These are phyloP conservation scores for Alcedo quadribrachys DNA, from an alignment of 2,797 vertebrate genomes.

Conservation along the genomic window DNA sequence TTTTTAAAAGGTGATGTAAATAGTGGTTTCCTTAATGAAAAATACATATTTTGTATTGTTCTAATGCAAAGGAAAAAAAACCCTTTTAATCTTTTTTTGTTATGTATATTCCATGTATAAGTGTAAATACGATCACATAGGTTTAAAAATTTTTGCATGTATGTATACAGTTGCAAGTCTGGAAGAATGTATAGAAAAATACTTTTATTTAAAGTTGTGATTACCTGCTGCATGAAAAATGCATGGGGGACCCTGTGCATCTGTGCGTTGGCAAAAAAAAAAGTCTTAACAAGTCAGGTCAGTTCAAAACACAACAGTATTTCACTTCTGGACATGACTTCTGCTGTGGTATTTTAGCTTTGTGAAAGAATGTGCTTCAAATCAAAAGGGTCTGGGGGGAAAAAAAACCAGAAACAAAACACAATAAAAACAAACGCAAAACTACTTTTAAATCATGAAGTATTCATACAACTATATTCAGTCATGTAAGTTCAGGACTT, in stretches of 20 bases:
- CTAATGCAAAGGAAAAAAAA: conserved; percentile 87
- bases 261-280: conserved; percentile 77
- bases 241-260: conserved; percentile 85
- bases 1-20: conserved; percentile 92
- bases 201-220: conserved; percentile 86
- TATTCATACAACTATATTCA: conserved; percentile 60
- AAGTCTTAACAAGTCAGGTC: conserved; percentile 80
- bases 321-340: conserved; percentile 80
- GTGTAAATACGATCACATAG: conserved; percentile 94
- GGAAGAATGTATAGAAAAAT: conserved; percentile 85
- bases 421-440: conserved; percentile 13
- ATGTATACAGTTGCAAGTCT: conserved; percentile 96
- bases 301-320: conserved; percentile 79
- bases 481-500: conserved; percentile 71
- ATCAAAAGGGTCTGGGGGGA: conserved; percentile 75
- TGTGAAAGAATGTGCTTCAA: conserved; percentile 82
- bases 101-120: conserved; percentile 97
- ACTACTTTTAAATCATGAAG: conserved; percentile 68
- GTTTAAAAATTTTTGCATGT: conserved; percentile 96
- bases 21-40: conserved; percentile 98
- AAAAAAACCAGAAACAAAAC: background rate
- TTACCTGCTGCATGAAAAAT: conserved; percentile 84
- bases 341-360: conserved; percentile 79
- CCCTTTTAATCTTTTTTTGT: conserved; percentile 91
- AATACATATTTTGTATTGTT: conserved; percentile 99